Evolutionary conservation across 2,113 vertebrate species (phyloP).

Genomic region (Festucalex cinctus): DNA sequence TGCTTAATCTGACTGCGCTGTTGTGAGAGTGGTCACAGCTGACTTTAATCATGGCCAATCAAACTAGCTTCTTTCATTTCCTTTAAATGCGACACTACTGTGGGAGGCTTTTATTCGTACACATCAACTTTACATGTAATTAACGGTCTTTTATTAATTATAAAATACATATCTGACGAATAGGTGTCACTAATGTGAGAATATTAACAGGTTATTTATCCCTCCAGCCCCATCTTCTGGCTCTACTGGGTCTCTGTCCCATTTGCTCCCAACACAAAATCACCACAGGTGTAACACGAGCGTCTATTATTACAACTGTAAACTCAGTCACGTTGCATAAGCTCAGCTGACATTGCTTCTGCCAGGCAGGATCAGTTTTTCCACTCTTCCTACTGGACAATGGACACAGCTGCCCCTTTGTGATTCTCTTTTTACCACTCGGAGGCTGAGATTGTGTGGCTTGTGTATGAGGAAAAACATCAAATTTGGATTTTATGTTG

Average conservation of each 20-base stretch:
- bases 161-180: not conserved
- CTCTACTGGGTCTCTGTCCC: not conserved
- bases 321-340: constrained; percentile 53
- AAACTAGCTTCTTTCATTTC: no score
- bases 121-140: not conserved
- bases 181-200: not conserved
- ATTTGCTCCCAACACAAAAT: not conserved
- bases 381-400: constrained; percentile 54
- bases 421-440: not conserved
- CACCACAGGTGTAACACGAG: not conserved
- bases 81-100: no score
- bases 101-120: not conserved
- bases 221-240: not conserved
- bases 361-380: constrained; percentile 64
- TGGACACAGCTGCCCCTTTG: constrained; percentile 47
- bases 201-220: not conserved
- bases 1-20: no score
- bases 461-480: no score
- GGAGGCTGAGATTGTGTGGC: not conserved
- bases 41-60: no score
- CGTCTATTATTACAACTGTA: constrained; percentile 64
- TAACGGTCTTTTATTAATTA: not conserved
- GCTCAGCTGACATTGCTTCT: constrained; percentile 59
- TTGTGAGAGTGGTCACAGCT: no score
- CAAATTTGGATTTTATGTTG: no score